phyloP scores from a whole-genome alignment of 2,113 vertebrate genomes.

The Halichoerus grypus region DNA sequence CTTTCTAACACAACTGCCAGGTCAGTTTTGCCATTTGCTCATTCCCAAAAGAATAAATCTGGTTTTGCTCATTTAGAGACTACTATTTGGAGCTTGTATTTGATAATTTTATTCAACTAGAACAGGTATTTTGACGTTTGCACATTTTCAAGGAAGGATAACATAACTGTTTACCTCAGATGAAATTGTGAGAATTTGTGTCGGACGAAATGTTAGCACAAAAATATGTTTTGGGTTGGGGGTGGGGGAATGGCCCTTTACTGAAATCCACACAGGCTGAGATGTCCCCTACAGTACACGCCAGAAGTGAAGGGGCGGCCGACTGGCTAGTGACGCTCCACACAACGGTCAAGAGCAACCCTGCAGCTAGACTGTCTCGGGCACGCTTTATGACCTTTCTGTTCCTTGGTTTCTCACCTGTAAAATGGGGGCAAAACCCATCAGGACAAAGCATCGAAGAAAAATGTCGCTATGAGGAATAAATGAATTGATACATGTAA shows the following conservation, averaged over 20 bases:
- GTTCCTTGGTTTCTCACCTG: not conserved
- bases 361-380: not conserved
- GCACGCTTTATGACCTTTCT: not conserved
- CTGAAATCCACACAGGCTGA: not conserved
- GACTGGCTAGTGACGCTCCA: not conserved
- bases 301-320: not conserved
- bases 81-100: not conserved
- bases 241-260: not conserved
- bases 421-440: not conserved
- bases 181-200: not conserved
- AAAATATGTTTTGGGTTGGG: not conserved
- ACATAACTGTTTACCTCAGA: not conserved
- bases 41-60: not conserved
- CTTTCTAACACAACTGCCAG: constrained; percentile 26
- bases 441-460: not conserved
- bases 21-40: constrained; percentile 55
- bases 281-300: too few species aligned
- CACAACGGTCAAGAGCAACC: not conserved
- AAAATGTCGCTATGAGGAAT: not conserved
- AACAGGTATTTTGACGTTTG: not conserved
- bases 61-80: constrained; percentile 44
- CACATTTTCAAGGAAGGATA: not conserved
- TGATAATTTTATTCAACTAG: constrained; percentile 48
- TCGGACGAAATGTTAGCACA: not conserved
- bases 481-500: not conserved